Evolutionary conservation across 2,888 invertebrate genomes (phyloP).

Genomic region (Hirtodrosophila trivittata): DNA sequence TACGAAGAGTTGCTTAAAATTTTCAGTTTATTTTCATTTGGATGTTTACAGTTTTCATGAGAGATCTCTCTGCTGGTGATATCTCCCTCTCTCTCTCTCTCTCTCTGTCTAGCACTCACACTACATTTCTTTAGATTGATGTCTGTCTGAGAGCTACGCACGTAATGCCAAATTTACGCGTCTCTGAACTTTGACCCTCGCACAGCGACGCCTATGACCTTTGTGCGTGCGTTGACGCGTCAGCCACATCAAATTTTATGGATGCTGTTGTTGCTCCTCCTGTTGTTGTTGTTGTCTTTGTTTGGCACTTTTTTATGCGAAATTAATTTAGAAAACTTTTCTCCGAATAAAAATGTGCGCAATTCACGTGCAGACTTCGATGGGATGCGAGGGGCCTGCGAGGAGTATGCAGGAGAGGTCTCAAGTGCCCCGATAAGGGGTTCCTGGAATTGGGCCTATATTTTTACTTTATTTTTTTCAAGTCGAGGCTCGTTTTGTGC

Average conservation of each 20-base stretch:
- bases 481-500: conserved; percentile 4
- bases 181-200: conserved; percentile 76
- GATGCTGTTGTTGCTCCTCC: conserved; percentile 42
- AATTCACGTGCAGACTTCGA: conserved; percentile 33
- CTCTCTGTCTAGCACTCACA: no score
- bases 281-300: conserved; percentile 33
- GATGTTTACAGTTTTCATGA: no score
- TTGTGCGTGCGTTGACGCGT: conserved; percentile 56
- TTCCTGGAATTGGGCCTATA: conserved; percentile 1
- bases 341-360: conserved; percentile 38
- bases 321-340: conserved; percentile 74
- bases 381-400: not conserved
- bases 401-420: not conserved
- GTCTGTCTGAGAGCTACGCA: conserved; percentile 34
- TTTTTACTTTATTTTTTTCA: not conserved
- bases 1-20: no score
- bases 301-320: conserved; percentile 63
- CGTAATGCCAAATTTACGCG: conserved; percentile 67
- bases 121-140: not conserved
- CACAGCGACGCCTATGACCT: conserved; percentile 64
- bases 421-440: conserved; percentile 4
- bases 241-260: conserved; percentile 59
- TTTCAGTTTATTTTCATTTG: no score
- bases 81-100: not conserved
- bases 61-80: no score